Evolutionary conservation across 53 echinoderm and acorn worm species (phyloP).

Genomic region (Mesocentrotus franciscanus): DNA sequence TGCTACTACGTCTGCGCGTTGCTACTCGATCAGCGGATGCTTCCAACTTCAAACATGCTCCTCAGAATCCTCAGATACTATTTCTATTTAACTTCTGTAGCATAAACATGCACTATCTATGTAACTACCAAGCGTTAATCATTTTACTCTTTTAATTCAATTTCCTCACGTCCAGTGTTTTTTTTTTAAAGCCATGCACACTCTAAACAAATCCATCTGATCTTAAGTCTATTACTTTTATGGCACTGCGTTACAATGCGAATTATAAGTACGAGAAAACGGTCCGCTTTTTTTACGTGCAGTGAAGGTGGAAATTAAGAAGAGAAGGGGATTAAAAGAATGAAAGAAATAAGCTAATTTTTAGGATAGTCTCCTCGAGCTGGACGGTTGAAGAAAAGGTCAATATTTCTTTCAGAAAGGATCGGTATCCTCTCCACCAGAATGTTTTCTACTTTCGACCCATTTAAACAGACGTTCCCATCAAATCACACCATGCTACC

Average conservation of each 20-base stretch:
- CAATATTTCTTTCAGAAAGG: not conserved
- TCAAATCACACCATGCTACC: not conserved
- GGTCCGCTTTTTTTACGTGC: not conserved
- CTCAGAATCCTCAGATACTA: too few relatives aligned
- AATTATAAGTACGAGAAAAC: not conserved
- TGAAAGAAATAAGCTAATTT: not conserved
- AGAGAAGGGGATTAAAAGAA: not conserved
- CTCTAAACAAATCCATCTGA: not conserved
- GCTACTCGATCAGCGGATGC: not conserved
- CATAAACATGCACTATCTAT: too few relatives aligned
- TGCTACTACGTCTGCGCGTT: not conserved
- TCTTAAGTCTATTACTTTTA: not conserved
- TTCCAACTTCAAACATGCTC: not conserved
- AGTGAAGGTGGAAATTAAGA: not conserved
- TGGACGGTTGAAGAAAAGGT: not conserved
- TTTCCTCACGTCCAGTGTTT: too few relatives aligned
- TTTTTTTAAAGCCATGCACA: too few relatives aligned
- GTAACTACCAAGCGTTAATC: too few relatives aligned
- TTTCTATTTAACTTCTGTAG: too few relatives aligned
- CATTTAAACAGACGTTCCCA: constrained; percentile 9
- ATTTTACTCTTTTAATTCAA: too few relatives aligned
- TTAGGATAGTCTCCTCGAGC: not conserved
- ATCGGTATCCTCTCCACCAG: not conserved
- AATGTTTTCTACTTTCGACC: constrained; percentile 5
- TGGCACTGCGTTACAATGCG: not conserved